These are phyloP conservation scores for Mizuhopecten yessoensis DNA, from an alignment of 1,140 invertebrate species.

Conservation along the genomic window DNA sequence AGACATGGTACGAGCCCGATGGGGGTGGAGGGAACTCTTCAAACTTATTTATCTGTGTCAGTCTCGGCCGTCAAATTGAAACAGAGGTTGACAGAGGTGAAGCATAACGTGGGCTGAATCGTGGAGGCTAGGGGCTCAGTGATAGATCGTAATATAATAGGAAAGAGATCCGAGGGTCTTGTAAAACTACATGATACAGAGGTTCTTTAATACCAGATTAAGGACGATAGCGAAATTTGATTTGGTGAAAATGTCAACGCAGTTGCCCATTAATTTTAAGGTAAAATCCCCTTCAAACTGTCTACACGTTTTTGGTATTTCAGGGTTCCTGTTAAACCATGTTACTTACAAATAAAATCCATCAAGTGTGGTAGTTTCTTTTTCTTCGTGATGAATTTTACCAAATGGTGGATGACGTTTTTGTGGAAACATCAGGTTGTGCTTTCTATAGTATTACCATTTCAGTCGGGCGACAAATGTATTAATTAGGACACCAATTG, in stretches of 20 bases:
- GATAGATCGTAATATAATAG: neutral
- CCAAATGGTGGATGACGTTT: no score
- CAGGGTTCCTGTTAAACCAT: no score
- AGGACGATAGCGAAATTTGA: neutral
- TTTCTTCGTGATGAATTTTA: no score
- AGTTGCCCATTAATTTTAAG: neutral
- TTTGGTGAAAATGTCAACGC: neutral
- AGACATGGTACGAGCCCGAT: neutral
- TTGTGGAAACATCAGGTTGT: no score
- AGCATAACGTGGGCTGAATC: neutral
- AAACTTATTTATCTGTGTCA: slow-evolving; percentile 12
- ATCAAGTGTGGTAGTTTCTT: no score
- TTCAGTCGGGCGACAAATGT: no score
- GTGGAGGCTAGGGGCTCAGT: neutral
- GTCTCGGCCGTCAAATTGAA: neutral
- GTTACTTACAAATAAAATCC: no score
- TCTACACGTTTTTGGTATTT: no score
- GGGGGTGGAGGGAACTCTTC: neutral
- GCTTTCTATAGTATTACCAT: no score
- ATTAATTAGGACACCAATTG: no score
- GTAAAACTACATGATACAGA: slow-evolving; percentile 4
- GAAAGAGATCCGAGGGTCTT: neutral
- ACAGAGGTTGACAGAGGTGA: slow-evolving; percentile 14
- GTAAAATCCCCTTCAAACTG: no score
- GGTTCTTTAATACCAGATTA: neutral